Base-by-base conservation (phyloP, 2,113 vertebrate species). In the Dissostichus mawsoni region DNA sequence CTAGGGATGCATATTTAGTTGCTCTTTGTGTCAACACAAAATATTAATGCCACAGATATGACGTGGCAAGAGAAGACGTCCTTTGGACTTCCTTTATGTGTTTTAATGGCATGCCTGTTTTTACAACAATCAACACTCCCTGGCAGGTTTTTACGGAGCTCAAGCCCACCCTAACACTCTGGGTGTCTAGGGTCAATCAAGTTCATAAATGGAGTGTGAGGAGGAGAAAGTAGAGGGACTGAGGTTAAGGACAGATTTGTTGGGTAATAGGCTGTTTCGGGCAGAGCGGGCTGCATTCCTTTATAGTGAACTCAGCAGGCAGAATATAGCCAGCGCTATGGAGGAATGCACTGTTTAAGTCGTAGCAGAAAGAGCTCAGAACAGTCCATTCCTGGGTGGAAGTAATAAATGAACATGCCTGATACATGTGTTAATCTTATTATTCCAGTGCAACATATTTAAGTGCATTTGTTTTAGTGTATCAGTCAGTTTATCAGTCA, bases 201-300 rank as follows among this genome's bases (percentile, higher is more conserved):
- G 69, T 81, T 80, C 74, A 64, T 86, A 89, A 84, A 90, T 11
- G 20, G 62, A 73, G 69, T 67, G 69, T 58, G 59, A 76, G 76
- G 69, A 69, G 55, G 74, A 69, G 69, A 81, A 50, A 82, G 84
- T 52, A 51, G 58, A 45, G 8, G 50, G 18, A 78, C 59, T 62
- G 33, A 48, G 69, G 68, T 56, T 36, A 74, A 75, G 65, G 74
- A 74, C 70, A 63, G 62, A 41, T 36, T 67, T 20, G 59, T 83
- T 85, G 63, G 69, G 86, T 84, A 89, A 90, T 83, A 76, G 78
- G 83, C 74, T 59, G 87, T 69, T 92, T 77, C 11, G 33, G 74
- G 80, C 85, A 64, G 75, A 84, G 76, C 74, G 36, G 82, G 74
- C 85, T 74, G 72, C 92, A 91, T 91, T 91, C 90, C 87, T 74